phyloP scores from a whole-genome alignment of 2,888 invertebrate species.

The Craniophora ligustri region DNA sequence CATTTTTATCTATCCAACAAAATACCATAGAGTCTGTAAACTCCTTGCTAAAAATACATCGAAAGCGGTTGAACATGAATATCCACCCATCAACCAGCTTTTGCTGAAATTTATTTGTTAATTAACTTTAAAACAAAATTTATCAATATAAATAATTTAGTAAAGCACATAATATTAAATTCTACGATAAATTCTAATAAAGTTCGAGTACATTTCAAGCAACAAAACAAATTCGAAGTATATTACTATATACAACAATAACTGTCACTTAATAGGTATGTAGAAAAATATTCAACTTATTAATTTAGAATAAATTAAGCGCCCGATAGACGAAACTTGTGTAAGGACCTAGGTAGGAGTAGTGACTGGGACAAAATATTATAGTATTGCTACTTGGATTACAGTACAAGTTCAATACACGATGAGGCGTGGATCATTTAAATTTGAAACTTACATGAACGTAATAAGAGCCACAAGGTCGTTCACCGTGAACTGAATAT shows the following conservation, averaged over 20 bases:
- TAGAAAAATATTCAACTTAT: constrained; percentile 7
- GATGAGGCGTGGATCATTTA: too few relatives aligned
- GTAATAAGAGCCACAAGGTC: too few relatives aligned
- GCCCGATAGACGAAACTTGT: constrained; percentile 7
- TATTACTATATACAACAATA: constrained; percentile 56
- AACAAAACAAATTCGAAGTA: constrained; percentile 36
- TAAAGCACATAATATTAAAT: constrained; percentile 48
- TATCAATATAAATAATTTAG: constrained; percentile 30
- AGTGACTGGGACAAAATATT: not conserved
- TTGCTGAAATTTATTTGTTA: constrained; percentile 58
- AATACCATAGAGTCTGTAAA: too few relatives aligned
- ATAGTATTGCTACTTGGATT: too few relatives aligned
- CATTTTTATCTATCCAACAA: too few relatives aligned
- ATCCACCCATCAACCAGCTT: constrained; percentile 60
- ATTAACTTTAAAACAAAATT: constrained; percentile 53
- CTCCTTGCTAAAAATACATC: constrained; percentile 1
- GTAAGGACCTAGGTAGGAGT: not conserved
- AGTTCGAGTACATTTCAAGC: constrained; percentile 42
- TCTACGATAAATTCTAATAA: constrained; percentile 50
- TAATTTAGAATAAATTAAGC: constrained; percentile 12
- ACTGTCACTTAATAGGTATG: not conserved
- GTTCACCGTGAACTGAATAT: too few relatives aligned
- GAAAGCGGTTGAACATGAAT: constrained; percentile 18
- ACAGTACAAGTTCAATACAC: too few relatives aligned
- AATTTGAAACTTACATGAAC: too few relatives aligned